Evolutionary conservation across 2,797 vertebrate species (phyloP).

Genomic region (Moxostoma hubbsi): DNA sequence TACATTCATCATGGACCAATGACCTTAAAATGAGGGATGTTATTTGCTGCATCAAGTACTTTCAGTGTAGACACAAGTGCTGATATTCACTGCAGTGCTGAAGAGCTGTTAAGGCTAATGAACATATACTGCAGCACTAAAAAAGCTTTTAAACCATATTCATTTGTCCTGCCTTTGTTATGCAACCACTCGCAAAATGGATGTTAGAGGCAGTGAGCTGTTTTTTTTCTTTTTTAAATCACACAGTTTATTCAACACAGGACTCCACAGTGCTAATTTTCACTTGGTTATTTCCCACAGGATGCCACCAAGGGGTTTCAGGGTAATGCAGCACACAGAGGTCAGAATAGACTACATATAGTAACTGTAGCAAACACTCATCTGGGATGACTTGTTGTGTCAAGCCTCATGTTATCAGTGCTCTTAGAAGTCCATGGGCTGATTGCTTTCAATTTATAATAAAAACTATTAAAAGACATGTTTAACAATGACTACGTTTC

Average conservation of each 20-base stretch:
- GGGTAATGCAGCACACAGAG: slow-evolving; percentile 64
- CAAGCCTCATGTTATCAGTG: slow-evolving; percentile 43
- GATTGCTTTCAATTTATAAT: slow-evolving; percentile 1
- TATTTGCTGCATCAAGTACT: slow-evolving; percentile 32
- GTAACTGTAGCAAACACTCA: slow-evolving; percentile 47
- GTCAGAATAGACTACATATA: slow-evolving; percentile 64
- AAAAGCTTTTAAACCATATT: slow-evolving; percentile 54
- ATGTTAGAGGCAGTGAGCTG: slow-evolving; percentile 25
- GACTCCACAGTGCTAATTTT: slow-evolving; percentile 46
- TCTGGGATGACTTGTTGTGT: slow-evolving; percentile 53
- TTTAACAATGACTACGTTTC: not conserved
- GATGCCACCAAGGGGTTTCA: slow-evolving; percentile 53
- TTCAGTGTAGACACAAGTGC: not conserved
- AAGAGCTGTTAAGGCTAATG: slow-evolving; percentile 39
- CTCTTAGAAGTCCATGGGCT: slow-evolving; percentile 33
- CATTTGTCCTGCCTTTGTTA: slow-evolving; percentile 68
- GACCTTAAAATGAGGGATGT: slow-evolving; percentile 36
- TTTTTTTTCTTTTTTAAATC: slow-evolving; percentile 57
- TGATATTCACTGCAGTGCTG: not conserved
- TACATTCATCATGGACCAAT: slow-evolving; percentile 14
- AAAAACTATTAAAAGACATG: not conserved
- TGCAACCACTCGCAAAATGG: slow-evolving; percentile 64
- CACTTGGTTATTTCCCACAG: slow-evolving; percentile 62
- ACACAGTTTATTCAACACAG: slow-evolving; percentile 63
- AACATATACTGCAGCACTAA: slow-evolving; percentile 31